Percentiles rank a stretch among this genome's conserved stretches.
Conservation (phyloP, 2,113 vertebrate genomes). For the Archocentrus centrarchus region DNA sequence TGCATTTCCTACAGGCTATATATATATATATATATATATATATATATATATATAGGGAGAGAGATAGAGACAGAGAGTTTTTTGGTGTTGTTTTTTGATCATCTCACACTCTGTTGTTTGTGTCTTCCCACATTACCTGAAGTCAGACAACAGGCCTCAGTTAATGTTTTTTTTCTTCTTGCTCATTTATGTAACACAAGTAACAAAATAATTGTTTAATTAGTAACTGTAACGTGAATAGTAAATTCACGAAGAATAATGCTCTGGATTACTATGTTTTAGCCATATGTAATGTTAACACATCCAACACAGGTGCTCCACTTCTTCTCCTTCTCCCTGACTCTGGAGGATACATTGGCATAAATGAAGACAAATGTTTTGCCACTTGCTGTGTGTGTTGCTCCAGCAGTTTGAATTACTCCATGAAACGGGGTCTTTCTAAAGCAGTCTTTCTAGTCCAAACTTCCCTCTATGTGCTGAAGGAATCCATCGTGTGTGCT, state of each 20-base stretch:
- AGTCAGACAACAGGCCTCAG: neutral
- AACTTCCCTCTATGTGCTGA: neutral
- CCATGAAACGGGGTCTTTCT: neutral
- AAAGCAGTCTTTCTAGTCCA: neutral
- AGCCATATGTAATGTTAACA: neutral
- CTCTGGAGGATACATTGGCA: neutral
- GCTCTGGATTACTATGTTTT: neutral
- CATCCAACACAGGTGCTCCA: neutral
- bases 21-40: too few species aligned
- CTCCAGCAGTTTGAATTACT: slow-evolving; percentile 12
- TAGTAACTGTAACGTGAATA: neutral
- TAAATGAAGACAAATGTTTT: neutral
- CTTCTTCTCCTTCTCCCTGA: neutral
- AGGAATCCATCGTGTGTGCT: slow-evolving; percentile 5
- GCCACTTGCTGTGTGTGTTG: neutral
- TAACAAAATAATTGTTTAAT: neutral
- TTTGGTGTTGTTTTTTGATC: neutral
- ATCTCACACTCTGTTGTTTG: neutral
- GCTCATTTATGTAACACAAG: neutral
- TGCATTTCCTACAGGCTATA: neutral
- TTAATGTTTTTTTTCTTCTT: neutral
- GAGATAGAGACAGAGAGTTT: too few species aligned
- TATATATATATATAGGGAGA: too few species aligned
- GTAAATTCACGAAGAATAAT: neutral
- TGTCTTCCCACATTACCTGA: neutral